Evolutionary conservation across 2,113 vertebrate genomes (phyloP), one percentile per base, ranked within the genome.

Genomic region (Bos indicus): DNA sequence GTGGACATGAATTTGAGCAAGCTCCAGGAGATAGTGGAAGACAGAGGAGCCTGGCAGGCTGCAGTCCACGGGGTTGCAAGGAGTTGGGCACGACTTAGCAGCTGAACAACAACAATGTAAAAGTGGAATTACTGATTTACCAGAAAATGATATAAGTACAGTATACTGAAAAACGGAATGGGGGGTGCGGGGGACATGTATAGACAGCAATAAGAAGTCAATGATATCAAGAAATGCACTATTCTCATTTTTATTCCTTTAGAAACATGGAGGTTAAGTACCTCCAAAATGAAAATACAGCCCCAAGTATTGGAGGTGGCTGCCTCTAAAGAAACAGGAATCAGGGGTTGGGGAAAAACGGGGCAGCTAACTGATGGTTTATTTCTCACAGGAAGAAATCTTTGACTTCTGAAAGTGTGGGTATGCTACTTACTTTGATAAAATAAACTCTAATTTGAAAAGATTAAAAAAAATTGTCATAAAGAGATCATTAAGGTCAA

Each of bases 371-470:
- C 14, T 46, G 10, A 52, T 67, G 87, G 3, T 3, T 17, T 67
- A 77, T 40, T 90, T 48, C n/a, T 48, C 51, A 52, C 16, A 43
- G 8, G 84, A 4, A 59, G 54, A 80, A 54, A 62, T 21, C 64
- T 87, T 40, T 51, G 19, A 57, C 54, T 62, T 97, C 83, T 48
- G 25, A n/a, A 60, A 96, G 51, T 36, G 6, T 30, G 48, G 85
- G 56, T 12, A 57, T 5, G 4, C 71, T n/a, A 83, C 33, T 67
- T 51, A 92, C 81, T 95, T 52, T 86, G 71, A 92, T 87, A 92
- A 84, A 92, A 84, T 62, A 81, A 62, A 88, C 74, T 78, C 36
- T 62, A 90, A 71, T 82, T 91, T 89, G 74, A 96, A 94, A 93
- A 94, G 48, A 74, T 30, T 4, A 30, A 87, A 91, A 88, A 96